Evolutionary conservation across 2,888 invertebrate species (phyloP), one percentile per base, ranked within the genome.

Genomic region (Drosophila recens): DNA sequence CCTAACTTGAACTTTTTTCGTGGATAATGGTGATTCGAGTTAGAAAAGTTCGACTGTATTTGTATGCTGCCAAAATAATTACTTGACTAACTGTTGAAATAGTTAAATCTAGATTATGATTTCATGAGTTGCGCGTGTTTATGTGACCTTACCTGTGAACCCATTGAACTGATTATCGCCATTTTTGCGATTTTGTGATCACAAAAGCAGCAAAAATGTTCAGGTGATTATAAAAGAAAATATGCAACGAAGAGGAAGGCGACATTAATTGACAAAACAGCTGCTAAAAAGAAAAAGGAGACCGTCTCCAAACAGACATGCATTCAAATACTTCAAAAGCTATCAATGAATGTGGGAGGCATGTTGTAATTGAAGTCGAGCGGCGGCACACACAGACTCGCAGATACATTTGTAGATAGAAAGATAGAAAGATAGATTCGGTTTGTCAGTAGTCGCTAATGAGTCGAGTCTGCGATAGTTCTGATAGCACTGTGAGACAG

Each of bases 391-490:
- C 17, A 64, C 36, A 62, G 30, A 66, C 36, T 33, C 36, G 13
- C 49, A 63, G 66, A 76, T 67, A 71, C 81, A 80, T 71, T 77
- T 64, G 46, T 51, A 71, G 76, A 76, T 80, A 80, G 33, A 20
- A 23, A 58, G 49, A 58, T 48, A 58, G 34, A 56, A 23, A 58
- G 49, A 58, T 48, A 58, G 34, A 56, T 56, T 56, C 34, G n/a
- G 33, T 33, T 56, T 45, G 56, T 45, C 56, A 43, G 43, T 34
- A 34, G 56, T 56, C 20, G 34, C 43, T 56, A 56, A 56, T 56
- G 56, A 56, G 34, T 43, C 33, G 11, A n/a, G 33, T 34, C 43
- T 20, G 10, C 34, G 56, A 56, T 56, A 56, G 30, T 34, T 43
- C 8, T 20, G 56, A 56, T 56, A 56, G 20, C 20, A 43, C 4